Evolutionary conservation across 2,888 invertebrate genomes (phyloP), one percentile per base, ranked within the genome.

Genomic region (Lamellibrachia columna): DNA sequence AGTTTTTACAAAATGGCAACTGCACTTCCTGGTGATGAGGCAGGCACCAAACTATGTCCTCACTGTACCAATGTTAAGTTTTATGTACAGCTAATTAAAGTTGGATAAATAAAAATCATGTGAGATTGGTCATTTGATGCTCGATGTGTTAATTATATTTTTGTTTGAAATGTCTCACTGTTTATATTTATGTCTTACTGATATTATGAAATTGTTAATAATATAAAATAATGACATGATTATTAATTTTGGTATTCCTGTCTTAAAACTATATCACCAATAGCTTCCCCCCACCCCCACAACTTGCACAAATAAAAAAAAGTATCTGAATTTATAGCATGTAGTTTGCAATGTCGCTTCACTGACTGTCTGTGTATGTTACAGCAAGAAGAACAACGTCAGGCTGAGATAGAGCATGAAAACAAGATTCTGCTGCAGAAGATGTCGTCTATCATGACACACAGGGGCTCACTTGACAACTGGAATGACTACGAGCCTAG

Each of bases 381-480:
- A 28, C 28, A 96, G 96, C 94, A 95, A 93, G 96, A 96, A 91
- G 95, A 96, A 92, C 95, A 95, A 93, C 93, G 94, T 53, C 95
- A 95, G 93, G 95, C 95, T 7, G 94, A 95, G 91, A 95, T 96
- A 22, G 95, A 96, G 92, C 94, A 95, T 93, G 95, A 95, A 91
- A 96, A 96, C 94, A 95, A 95, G 92, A 92, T 96, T 7, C 94
- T 96, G 91, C 94, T 96, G n/a, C 94, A 95, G 93, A 95, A 95
- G 93, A 95, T 96, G 96, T 95, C 95, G 7, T 93, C 94, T 91
- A 96, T 96, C 91, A 95, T 96, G 95, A 95, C 94, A 93, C 94
- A 94, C 2, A 94, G 94, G 3, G 95, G 95, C 6, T 93, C 94
- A 9, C 93, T 95, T 53, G 95, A 96, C 93, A 95, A 95, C 94